Base-by-base conservation (phyloP, 2,888 invertebrate genomes). In the Timema cristinae region DNA sequence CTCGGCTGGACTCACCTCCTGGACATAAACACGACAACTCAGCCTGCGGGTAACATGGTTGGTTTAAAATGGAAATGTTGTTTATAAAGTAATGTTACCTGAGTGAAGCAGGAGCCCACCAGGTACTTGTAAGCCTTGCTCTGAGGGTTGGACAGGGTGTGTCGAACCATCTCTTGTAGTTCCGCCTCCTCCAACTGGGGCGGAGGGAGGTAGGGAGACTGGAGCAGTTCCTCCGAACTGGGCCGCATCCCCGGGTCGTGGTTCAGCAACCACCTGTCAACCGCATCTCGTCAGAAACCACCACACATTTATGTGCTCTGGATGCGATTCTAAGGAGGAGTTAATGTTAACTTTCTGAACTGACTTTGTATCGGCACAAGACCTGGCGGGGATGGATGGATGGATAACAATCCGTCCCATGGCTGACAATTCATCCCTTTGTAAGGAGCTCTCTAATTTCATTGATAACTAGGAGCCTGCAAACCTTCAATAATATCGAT, bases 231-330 rank as follows among this genome's bases (percentile, higher is more conserved):
- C 59, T 90, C 88, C 7, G 96, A 92, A 0, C 94, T 92, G 0
- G 98, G 97, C 6, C 98, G 86, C 76, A 89, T 84, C 51, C 88
- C 87, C 0, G 94, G 90, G 81, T 97, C 94, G 80, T 98, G 96
- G 81, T 90, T 89, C 71, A 98, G 82, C 6, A 98, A 84, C 93
- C 93, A 91, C 61, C 87, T 86, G 49, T 32, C 54, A 16, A n/a
- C 10, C 47, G 4, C 32, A 32, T 32, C 32, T 32, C 32, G 32
- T 32, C 32, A 32, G 32, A 32, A 32, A 32, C 32, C 32, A 32
- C 32, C 32, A 32, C 32, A 4, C 32, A 32, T 32, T 32, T 32
- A 32, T 32, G 32, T 32, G 32, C 32, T 32, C 32, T 32, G 32
- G 32, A 32, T 32, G 32, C 4, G 32, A 32, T 32, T 32, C 32